These are phyloP conservation scores for Dioctria linearis DNA, from an alignment of 2,888 invertebrate genomes.

Conservation along the genomic window DNA sequence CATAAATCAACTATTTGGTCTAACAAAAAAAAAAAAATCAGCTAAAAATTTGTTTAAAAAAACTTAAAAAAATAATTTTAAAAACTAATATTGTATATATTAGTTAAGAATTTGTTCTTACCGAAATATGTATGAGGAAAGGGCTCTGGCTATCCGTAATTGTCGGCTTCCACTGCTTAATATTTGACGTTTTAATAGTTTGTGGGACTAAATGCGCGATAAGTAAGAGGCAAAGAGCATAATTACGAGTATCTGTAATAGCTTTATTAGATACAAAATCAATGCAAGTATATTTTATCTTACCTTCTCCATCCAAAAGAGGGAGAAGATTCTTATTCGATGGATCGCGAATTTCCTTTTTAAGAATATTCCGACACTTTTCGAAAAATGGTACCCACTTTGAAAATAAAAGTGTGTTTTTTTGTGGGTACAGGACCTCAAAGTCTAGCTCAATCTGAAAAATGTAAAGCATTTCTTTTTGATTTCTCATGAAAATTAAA, in stretches of 20 bases:
- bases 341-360: conserved; percentile 2
- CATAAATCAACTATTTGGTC: not conserved
- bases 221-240: not conserved
- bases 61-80: not conserved
- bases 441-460: conserved; percentile 37
- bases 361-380: not conserved
- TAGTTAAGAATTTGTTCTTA: not conserved
- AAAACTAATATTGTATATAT: not conserved
- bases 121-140: conserved; percentile 8
- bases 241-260: conserved; percentile 1
- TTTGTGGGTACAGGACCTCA: not conserved
- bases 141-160: conserved; percentile 6
- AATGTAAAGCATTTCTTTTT: not conserved
- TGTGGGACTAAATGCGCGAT: conserved; percentile 1
- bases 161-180: conserved; percentile 17
- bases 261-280: not conserved
- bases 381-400: not conserved
- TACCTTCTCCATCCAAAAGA: not conserved
- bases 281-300: not conserved
- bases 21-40: too few relatives aligned
- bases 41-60: not conserved
- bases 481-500: not conserved
- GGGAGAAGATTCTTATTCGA: not conserved
- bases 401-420: conserved; percentile 10
- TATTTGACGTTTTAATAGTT: not conserved